Conservation (phyloP, 2,797 vertebrate genomes). For the Gadopsis bispinosus region DNA sequence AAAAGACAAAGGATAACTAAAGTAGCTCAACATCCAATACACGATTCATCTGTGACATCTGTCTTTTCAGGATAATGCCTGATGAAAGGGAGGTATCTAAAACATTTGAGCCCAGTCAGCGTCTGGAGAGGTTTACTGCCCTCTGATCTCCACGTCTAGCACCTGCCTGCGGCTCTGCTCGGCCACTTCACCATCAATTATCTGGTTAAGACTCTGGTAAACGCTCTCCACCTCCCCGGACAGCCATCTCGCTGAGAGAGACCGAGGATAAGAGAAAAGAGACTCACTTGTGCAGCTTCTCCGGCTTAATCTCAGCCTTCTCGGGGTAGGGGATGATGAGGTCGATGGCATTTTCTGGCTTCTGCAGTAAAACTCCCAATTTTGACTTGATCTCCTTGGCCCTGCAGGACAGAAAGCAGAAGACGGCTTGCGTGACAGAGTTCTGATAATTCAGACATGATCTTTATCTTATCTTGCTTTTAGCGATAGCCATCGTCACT, state of each 20-base stretch:
- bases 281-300: constrained; percentile 93
- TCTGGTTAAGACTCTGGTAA: constrained; percentile 24
- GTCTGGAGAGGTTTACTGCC: constrained; percentile 17
- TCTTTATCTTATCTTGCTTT: not conserved
- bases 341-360: constrained; percentile 92
- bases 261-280: constrained; percentile 30
- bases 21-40: not conserved
- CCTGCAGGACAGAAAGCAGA: constrained; percentile 78
- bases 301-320: constrained; percentile 92
- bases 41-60: not conserved
- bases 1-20: not conserved
- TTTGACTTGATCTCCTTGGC: constrained; percentile 98
- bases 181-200: constrained; percentile 13
- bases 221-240: not conserved
- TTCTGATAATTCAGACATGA: not conserved
- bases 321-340: constrained; percentile 93
- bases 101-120: constrained; percentile 11
- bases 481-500: not conserved
- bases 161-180: constrained; percentile 23
- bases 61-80: not conserved
- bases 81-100: not conserved
- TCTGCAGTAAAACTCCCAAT: constrained; percentile 94
- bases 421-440: not conserved
- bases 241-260: not conserved
- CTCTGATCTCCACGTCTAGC: constrained; percentile 31